Conservation (phyloP, 1,140 invertebrate genomes). For the Chironomus tepperi region DNA sequence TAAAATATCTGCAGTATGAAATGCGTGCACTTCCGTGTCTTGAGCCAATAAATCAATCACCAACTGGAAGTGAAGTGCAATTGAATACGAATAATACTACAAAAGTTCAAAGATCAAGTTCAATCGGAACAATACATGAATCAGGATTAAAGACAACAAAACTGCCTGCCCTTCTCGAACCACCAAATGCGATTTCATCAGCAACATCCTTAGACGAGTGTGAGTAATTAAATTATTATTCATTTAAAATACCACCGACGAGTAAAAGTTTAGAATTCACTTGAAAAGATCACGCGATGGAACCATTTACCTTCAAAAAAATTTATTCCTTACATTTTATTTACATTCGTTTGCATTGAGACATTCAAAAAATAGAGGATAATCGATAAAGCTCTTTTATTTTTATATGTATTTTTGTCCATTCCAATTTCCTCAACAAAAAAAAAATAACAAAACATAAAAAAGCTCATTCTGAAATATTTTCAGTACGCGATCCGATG, state of each 20-base stretch:
- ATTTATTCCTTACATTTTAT: not conserved
- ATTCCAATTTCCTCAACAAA: slow-evolving; percentile 1
- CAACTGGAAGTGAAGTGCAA: not conserved
- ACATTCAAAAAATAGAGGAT: not conserved
- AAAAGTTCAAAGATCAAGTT: slow-evolving; percentile 23
- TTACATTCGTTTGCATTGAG: not conserved
- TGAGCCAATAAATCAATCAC: slow-evolving; percentile 27
- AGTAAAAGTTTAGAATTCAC: not conserved
- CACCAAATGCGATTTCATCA: slow-evolving; percentile 7
- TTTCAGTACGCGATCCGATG: slow-evolving; percentile 6
- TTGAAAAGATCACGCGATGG: slow-evolving; percentile 5
- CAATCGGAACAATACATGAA: slow-evolving; percentile 24
- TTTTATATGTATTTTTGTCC: slow-evolving; percentile 17
- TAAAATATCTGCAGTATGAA: slow-evolving; percentile 39
- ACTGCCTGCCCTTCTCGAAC: slow-evolving; percentile 25
- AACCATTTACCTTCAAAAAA: slow-evolving; percentile 15
- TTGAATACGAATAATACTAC: not conserved
- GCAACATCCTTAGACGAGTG: slow-evolving; percentile 24
- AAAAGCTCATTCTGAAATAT: not conserved
- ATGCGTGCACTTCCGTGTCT: slow-evolving; percentile 27
- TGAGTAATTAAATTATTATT: slow-evolving; percentile 15
- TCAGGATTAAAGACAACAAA: not conserved
- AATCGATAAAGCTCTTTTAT: not conserved
- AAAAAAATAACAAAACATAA: not conserved
- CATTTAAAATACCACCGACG: not conserved